Percentiles rank a stretch among this genome's conserved stretches.
phyloP scores from a whole-genome alignment of 2,888 invertebrate species.

The Tenthredo mesomela region DNA sequence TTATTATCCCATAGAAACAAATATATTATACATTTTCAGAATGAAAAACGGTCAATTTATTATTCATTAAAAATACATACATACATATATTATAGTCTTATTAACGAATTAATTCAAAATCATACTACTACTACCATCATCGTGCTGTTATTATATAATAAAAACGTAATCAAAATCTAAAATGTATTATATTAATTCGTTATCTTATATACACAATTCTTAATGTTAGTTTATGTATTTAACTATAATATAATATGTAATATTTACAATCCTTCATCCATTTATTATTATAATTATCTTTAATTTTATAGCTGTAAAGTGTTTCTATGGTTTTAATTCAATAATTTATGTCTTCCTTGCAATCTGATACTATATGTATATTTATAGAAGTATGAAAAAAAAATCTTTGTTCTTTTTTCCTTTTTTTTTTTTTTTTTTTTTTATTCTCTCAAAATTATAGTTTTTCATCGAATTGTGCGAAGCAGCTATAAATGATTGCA shows the following conservation, averaged over 20 bases:
- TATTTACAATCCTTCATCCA: conserved; percentile 7
- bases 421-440: background rate
- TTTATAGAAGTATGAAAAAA: background rate
- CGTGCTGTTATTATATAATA: conserved; percentile 28
- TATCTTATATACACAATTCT: conserved; percentile 4
- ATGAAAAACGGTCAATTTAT: background rate
- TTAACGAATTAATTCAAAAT: conserved; percentile 3
- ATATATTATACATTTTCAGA: conserved; percentile 1
- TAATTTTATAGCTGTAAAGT: background rate
- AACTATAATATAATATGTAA: background rate
- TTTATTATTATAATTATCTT: background rate
- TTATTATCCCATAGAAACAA: conserved; percentile 13
- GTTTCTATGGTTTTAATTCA: background rate
- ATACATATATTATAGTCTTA: conserved; percentile 12
- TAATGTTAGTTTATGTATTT: background rate
- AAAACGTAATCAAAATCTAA: conserved; percentile 13
- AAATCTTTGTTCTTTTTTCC: background rate
- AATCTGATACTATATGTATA: background rate
- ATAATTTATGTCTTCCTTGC: background rate
- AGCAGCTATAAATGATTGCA: conserved; percentile 2
- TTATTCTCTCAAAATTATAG: background rate
- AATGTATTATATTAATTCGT: conserved; percentile 13
- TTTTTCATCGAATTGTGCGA: background rate
- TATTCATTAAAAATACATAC: conserved; percentile 17
- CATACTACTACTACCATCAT: background rate